Evolutionary conservation across 2,797 vertebrate genomes (phyloP), one percentile per base, ranked within the genome.

Genomic region (Alfaro cultratus): DNA sequence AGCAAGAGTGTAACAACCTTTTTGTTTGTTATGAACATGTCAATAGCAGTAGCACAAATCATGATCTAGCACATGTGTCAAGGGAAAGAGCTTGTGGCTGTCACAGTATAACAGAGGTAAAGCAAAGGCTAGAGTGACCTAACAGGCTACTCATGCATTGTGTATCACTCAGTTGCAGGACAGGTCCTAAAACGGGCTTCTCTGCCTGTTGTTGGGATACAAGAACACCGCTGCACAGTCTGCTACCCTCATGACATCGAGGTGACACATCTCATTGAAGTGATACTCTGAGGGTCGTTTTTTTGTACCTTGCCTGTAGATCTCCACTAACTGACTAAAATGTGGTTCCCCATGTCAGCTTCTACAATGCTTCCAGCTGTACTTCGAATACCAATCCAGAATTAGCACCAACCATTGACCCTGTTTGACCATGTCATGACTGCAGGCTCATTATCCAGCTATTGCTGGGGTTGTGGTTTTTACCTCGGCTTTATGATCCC

Each of bases 1-100:
- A 39, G 80, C 75, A 88, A 47, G 71, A 80, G 91, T 86, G 51
- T 80, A 79, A 88, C 75, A 29, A 36, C 68, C 70, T 85, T 78
- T 76, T 78, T 77, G 83, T 84, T 73, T 41, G 85, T 80, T 78
- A 77, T 78, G 82, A 80, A 87, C 80, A 86, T 93, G 91, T 92
- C 90, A 93, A 90, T 91, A 90, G 84, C 74, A 76, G 79, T 90
- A 74, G 89, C 64, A 77, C 83, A 93, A 90, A 90, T 47, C 31
- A 18, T 49, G 87, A 88, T 86, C 88, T 79, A 64, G 82, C 83
- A 78, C 60, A 85, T 71, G 81, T 91, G 91, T 92, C 91, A 84
- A 75, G 81, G 47, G 76, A 89, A 87, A 90, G 85, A 78, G 83
- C 71, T 29, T 5, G 70, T n/a, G 80, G 82, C 83, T 31, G 85